Conservation (phyloP, 2,888 invertebrate species). For the Argyresthia albistria region DNA sequence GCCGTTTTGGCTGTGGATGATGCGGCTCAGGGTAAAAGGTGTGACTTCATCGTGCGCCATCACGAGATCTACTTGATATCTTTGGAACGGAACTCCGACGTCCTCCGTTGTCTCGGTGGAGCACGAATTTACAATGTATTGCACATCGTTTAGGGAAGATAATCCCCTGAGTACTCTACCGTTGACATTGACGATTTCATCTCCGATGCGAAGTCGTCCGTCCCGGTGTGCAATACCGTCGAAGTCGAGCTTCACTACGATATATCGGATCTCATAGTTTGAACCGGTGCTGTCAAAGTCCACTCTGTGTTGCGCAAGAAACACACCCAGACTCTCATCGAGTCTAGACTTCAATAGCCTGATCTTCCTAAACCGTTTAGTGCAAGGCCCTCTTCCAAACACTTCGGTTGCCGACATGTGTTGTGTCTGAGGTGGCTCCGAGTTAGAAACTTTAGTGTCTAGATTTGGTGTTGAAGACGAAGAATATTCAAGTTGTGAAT, state of each 20-base stretch:
- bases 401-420: constrained; percentile 44
- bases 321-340: constrained; percentile 80
- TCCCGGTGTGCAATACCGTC: constrained; percentile 82
- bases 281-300: constrained; percentile 63
- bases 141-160: constrained; percentile 76
- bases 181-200: constrained; percentile 92
- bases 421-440: constrained; percentile 20
- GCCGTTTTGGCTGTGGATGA: constrained; percentile 44
- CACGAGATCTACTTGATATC: constrained; percentile 73
- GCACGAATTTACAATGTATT: constrained; percentile 69
- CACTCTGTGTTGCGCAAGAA: constrained; percentile 77
- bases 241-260: constrained; percentile 75
- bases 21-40: constrained; percentile 61
- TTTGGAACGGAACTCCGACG: constrained; percentile 47
- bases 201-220: constrained; percentile 85
- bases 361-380: constrained; percentile 75
- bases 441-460: constrained; percentile 30
- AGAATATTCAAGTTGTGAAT: constrained; percentile 50
- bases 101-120: constrained; percentile 56
- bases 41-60: constrained; percentile 77
- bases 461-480: constrained; percentile 32
- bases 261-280: constrained; percentile 74
- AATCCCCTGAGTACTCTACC: constrained; percentile 85
- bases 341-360: constrained; percentile 76
- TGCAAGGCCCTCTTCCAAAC: constrained; percentile 72